A percentile compares a stretch with the other conserved stretches of the same genome.
phyloP scores from a whole-genome alignment of 2,888 invertebrate species.

The Hirtodrosophila alboralis region DNA sequence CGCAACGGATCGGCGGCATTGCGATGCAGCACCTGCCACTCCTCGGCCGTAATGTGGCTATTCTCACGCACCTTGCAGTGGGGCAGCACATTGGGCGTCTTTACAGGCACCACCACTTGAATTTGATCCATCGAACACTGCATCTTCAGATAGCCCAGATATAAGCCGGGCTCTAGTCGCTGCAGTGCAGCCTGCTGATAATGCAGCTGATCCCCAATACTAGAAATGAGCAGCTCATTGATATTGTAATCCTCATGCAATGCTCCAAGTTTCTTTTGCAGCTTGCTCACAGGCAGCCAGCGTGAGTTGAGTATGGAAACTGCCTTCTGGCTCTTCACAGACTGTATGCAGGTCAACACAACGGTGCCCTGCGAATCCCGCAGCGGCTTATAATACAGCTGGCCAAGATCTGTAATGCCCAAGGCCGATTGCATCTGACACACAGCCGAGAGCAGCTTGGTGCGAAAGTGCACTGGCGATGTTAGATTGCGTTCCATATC shows the following conservation, averaged over 20 bases:
- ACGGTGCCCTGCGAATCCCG: constrained; percentile 95
- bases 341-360: constrained; percentile 94
- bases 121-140: constrained; percentile 98
- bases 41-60: constrained; percentile 97
- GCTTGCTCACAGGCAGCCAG: constrained; percentile 95
- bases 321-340: constrained; percentile 88
- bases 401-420: constrained; percentile 96
- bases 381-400: constrained; percentile 95
- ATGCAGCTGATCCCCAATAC: constrained; percentile 91
- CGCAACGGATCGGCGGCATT: constrained; percentile 52
- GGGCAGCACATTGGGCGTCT: constrained; percentile 97
- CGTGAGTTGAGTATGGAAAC: constrained; percentile 95
- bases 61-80: constrained; percentile 96
- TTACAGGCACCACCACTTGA: constrained; percentile 95
- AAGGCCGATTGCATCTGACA: constrained; percentile 96
- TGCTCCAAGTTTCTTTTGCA: constrained; percentile 90
- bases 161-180: constrained; percentile 93
- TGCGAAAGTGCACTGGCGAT: constrained; percentile 95
- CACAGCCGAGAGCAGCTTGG: constrained; percentile 95
- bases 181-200: constrained; percentile 90
- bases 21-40: constrained; percentile 95
- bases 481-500: constrained; percentile 97
- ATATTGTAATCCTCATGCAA: constrained; percentile 91
- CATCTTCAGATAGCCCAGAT: constrained; percentile 97
- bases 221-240: constrained; percentile 92